Evolutionary conservation across 2,888 invertebrate genomes (phyloP), one percentile per base, ranked within the genome.

Genomic region (Eupelmus urozonus): DNA sequence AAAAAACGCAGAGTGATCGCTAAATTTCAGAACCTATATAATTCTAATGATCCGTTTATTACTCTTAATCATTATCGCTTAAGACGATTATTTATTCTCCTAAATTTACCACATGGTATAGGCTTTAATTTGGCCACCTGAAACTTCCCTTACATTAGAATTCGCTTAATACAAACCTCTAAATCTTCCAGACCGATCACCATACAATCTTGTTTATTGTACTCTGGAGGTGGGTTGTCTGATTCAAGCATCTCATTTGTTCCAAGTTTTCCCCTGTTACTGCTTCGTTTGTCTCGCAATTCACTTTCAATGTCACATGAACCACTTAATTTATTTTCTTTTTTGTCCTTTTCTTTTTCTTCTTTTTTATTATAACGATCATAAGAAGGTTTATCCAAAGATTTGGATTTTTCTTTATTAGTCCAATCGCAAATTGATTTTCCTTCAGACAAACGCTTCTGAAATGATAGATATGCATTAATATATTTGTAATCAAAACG

Each of bases 181-280:
- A 87, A 85, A 81, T 90, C 90, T 74, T 88, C 88, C 83, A 91
- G 88, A 84, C 91, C 90, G 81, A 91, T 90, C 81, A 91, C 90
- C 86, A 90, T 90, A 84, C 90, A 90, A 82, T 81, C 83, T 83
- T 89, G 85, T 85, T 88, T 90, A 75, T 82, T 82, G 83, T 89
- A 88, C 69, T 88, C 88, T 72, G 87, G 86, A 67, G 88, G 86
- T 82, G 86, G 85, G 85, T 87, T 88, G 81, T 88, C 89, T 79
- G 89, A 87, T 42, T 88, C 87, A 76, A 88, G 87, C 89, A 89
- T 89, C 82, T 89, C 89, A 89, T 88, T 88, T 87, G 88, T 85
- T 81, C 85, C 85, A 84, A 85, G 83, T 78, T 88, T 87, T 82
- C 84, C 88, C 83, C 84, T 85, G 78, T 72, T 81, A 73, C 79